phyloP scores from a whole-genome alignment of 2,888 invertebrate genomes.

The Eupsilia transversa region DNA sequence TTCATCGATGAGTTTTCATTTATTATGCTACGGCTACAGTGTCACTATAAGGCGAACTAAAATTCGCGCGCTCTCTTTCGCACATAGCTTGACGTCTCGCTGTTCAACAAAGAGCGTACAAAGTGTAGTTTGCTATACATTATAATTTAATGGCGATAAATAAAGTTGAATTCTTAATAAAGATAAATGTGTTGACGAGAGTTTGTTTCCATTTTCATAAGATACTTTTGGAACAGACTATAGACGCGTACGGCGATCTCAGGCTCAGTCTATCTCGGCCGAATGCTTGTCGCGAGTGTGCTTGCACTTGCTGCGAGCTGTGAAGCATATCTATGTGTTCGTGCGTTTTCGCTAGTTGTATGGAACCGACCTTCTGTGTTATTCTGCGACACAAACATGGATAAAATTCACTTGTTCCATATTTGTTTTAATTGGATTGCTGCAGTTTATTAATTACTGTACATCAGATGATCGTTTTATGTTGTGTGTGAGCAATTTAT shows the following conservation, averaged over 20 bases:
- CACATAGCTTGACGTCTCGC: neutral
- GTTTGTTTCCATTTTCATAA: too few species aligned
- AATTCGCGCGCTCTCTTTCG: neutral
- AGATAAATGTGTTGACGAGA: too few species aligned
- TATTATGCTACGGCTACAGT: neutral
- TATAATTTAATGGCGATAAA: too few species aligned
- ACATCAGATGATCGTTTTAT: slow-evolving; percentile 21
- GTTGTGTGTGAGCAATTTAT: neutral
- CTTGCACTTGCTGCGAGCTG: too few species aligned
- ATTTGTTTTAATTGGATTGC: slow-evolving; percentile 59
- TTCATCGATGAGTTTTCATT: too few species aligned
- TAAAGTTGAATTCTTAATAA: too few species aligned
- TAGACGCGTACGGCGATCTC: too few species aligned
- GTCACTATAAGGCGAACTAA: neutral
- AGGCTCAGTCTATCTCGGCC: too few species aligned
- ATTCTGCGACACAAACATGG: slow-evolving; percentile 6
- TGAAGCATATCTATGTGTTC: neutral
- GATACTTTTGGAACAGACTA: too few species aligned
- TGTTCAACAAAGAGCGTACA: neutral
- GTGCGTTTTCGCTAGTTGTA: neutral
- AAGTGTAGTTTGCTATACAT: too few species aligned
- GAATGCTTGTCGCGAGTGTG: too few species aligned
- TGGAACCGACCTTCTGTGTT: neutral
- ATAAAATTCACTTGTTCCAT: slow-evolving; percentile 52
- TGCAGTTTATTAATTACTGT: slow-evolving; percentile 39